Evolutionary conservation across 1,140 invertebrate species (phyloP).

Genomic region (Kradibia gibbosae): DNA sequence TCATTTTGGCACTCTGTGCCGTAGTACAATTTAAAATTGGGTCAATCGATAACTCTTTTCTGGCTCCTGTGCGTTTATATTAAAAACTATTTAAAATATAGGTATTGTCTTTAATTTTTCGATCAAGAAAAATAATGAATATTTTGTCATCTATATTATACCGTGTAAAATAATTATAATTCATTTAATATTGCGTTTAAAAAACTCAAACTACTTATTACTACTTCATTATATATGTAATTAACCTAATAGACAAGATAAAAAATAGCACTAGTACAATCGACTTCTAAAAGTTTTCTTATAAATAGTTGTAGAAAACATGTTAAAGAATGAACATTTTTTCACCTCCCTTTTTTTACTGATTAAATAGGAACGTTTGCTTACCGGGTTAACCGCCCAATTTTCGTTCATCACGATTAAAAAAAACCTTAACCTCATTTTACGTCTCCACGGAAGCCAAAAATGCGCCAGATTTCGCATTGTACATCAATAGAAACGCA

Average conservation of each 20-base stretch:
- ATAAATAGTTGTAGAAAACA: constrained; percentile 14
- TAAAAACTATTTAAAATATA: constrained; percentile 19
- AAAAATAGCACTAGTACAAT: background rate
- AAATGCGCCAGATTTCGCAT: background rate
- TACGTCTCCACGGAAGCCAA: constrained; percentile 19
- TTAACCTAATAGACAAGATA: background rate
- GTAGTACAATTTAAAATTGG: constrained; percentile 24
- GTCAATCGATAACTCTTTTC: constrained; percentile 36
- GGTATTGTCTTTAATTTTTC: constrained; percentile 27
- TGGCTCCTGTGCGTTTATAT: constrained; percentile 8
- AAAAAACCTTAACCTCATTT: constrained; percentile 50
- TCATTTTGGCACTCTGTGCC: constrained; percentile 11
- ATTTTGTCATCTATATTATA: constrained; percentile 1
- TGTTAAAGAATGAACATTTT: constrained; percentile 23
- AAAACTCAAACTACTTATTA: too few species aligned
- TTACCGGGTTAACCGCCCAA: constrained; percentile 40
- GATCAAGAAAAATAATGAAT: background rate
- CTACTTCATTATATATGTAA: too few species aligned
- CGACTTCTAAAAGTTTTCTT: constrained; percentile 20
- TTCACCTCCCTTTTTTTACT: background rate
- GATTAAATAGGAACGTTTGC: constrained; percentile 14
- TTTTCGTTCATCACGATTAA: constrained; percentile 19
- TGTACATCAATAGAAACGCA: background rate
- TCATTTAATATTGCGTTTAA: background rate
- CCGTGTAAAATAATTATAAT: background rate